Percentiles rank a stretch among this genome's conserved stretches.
These are phyloP conservation scores for Sitophilus oryzae DNA, from an alignment of 1,140 invertebrate genomes.

Conservation along the genomic window DNA sequence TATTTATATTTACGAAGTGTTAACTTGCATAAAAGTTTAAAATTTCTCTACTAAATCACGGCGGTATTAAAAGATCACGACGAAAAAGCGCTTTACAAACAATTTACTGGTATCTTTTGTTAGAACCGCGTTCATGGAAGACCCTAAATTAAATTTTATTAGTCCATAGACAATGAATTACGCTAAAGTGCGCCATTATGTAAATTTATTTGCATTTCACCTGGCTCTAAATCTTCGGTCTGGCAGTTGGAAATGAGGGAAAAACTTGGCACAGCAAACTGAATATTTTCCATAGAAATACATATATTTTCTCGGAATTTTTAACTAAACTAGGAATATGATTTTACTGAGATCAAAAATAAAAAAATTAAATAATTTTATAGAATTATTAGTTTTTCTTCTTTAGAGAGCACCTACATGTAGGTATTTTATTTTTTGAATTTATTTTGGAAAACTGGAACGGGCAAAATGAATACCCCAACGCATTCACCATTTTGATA, in stretches of 20 bases:
- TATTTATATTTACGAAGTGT: not conserved
- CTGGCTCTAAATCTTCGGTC: constrained; percentile 18
- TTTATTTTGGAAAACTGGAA: too few relatives aligned
- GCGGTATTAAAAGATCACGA: too few relatives aligned
- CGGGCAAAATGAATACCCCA: too few relatives aligned
- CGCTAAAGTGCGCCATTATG: constrained; percentile 25
- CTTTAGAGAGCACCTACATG: too few relatives aligned
- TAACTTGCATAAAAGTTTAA: too few relatives aligned
- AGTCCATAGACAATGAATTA: constrained; percentile 23
- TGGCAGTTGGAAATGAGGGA: constrained; percentile 17
- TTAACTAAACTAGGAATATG: not conserved
- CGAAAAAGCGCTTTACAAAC: too few relatives aligned
- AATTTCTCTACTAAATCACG: too few relatives aligned
- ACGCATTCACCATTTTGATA: too few relatives aligned
- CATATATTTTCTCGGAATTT: not conserved
- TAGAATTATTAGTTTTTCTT: too few relatives aligned
- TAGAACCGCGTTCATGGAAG: constrained; percentile 13
- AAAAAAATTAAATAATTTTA: too few relatives aligned
- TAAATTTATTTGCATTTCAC: constrained; percentile 25
- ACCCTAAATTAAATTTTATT: constrained; percentile 26
- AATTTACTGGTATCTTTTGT: constrained; percentile 19
- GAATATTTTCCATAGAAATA: constrained; percentile 6
- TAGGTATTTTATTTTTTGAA: too few relatives aligned
- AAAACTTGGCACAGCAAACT: not conserved
- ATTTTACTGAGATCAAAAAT: too few relatives aligned